Evolutionary conservation across 2,113 vertebrate genomes (phyloP), one percentile per base, ranked within the genome.

Genomic region (Aphelocoma coerulescens): DNA sequence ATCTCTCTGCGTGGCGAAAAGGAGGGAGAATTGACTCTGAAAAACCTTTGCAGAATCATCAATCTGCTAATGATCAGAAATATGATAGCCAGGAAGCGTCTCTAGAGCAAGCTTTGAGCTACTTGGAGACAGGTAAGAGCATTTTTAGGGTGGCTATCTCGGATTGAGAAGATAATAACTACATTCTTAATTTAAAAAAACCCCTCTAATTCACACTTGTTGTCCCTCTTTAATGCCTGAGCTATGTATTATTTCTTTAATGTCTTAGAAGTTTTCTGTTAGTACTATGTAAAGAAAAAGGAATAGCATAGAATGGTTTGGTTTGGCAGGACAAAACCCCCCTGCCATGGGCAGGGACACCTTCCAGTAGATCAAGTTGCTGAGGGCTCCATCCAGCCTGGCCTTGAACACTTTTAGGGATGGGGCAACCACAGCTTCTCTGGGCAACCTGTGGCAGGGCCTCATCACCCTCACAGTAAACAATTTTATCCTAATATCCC

Each of bases 71-170:
- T 10, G 12, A 61, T 89, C 37, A 93, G 88, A 51, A 94, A 91
- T 66, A 97, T 92, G 76, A 96, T 28, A 67, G 83, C 93, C 85
- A 94, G 27, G 95, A 96, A 58, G 85, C 74, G 12, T 97, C 98
- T 24, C 65, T 99, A 71, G 92, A 93, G 88, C 43, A 95, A 85
- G 98, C 99, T 92, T 83, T 99, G 69, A 97, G 93, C 79, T 99
- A 98, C 96, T 98, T 99, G 76, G 91, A 91, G 54, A 96, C 90
- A 55, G 97, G 98, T 98, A 97, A 97, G 95, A 76, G 28, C 61
- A 88, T 44, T 57, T 85, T 68, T 75, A 46, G 39, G 27, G 14
- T n/a, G 48, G 13, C 13, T 52, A 1, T 30, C 5, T 27, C 78
- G 18, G 33, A n/a, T 2, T 88, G 37, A 52, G 67, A 55, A 48